Evolutionary conservation across 2,888 invertebrate genomes (phyloP), one percentile per base, ranked within the genome.

Genomic region (Myopa tessellatipennis): DNA sequence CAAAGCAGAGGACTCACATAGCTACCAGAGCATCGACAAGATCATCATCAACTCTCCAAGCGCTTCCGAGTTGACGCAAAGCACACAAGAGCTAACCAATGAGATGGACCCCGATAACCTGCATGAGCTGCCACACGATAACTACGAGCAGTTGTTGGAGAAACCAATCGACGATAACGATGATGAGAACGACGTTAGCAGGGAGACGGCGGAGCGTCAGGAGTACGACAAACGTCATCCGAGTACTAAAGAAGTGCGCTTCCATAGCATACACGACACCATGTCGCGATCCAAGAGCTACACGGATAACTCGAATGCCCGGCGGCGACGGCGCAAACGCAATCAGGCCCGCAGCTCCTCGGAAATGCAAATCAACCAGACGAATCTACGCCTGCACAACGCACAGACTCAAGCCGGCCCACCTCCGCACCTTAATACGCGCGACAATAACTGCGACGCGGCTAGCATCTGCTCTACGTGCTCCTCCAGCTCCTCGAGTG

Each of bases 401-500:
- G 84, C 86, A 8, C 88, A 86, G 77, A 86, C 87, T 16, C 86
- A 87, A 76, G 85, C 83, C 7, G 85, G 63, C 10, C 82, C 82
- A 0, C 69, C 79, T 18, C 79, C 77, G 77, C 74, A 76, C 8
- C 82, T 83, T 0, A 81, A 83, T 69, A 83, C 84, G 76, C 78
- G 82, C 75, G 82, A 86, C 3, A 84, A 84, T 50, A 85, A 85
- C 81, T 93, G 93, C 18, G 94, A 94, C 85, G 92, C 92, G 6
- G 93, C 92, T 84, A 95, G 95, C 87, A 93, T 95, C 85, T 97
- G 97, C 87, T 97, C 97, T 18, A 97, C 97, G 16, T 97, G 97
- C 82, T 96, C 95, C 0, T 96, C 95, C 0, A 96, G 95, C 1
- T 93, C 93, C 4, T 93, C 93, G 82, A 95, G 95, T 38, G 95